phyloP scores from a whole-genome alignment of 1,140 invertebrate genomes.

The Bombus breviceps region DNA sequence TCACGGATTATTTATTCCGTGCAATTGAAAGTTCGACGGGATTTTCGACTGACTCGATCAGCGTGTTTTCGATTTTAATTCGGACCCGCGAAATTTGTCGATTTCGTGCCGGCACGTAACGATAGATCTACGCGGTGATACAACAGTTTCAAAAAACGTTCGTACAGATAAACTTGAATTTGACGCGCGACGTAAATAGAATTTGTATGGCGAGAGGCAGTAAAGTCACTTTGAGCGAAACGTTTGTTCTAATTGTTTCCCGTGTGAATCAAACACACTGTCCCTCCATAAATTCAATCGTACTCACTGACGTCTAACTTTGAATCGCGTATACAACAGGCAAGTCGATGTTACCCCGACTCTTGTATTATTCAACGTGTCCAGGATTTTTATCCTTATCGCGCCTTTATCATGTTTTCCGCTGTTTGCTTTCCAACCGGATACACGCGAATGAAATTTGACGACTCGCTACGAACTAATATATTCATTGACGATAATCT shows the following conservation, averaged over 20 bases:
- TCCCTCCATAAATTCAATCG: background rate
- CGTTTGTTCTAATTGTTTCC: constrained; percentile 15
- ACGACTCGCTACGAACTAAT: constrained; percentile 8
- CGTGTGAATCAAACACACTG: constrained; percentile 7
- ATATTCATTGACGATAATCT: constrained; percentile 36
- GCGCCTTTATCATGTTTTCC: constrained; percentile 19
- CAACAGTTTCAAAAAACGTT: background rate
- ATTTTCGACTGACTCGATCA: background rate
- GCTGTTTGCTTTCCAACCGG: constrained; percentile 18
- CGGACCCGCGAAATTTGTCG: too few relatives aligned
- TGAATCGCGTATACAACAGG: background rate
- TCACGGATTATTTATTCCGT: background rate
- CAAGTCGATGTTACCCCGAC: background rate
- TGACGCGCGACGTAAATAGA: background rate
- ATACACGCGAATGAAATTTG: constrained; percentile 43
- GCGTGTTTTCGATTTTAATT: background rate
- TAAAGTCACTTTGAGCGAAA: background rate
- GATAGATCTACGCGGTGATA: background rate
- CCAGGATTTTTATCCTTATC: constrained; percentile 31
- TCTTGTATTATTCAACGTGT: constrained; percentile 17
- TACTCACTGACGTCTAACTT: constrained; percentile 14
- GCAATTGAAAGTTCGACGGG: background rate
- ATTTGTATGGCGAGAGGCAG: background rate
- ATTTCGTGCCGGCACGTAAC: background rate
- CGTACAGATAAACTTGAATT: background rate